Evolutionary conservation across 2,113 vertebrate genomes (phyloP), one percentile per base, ranked within the genome.

Genomic region (Scolopax mira): DNA sequence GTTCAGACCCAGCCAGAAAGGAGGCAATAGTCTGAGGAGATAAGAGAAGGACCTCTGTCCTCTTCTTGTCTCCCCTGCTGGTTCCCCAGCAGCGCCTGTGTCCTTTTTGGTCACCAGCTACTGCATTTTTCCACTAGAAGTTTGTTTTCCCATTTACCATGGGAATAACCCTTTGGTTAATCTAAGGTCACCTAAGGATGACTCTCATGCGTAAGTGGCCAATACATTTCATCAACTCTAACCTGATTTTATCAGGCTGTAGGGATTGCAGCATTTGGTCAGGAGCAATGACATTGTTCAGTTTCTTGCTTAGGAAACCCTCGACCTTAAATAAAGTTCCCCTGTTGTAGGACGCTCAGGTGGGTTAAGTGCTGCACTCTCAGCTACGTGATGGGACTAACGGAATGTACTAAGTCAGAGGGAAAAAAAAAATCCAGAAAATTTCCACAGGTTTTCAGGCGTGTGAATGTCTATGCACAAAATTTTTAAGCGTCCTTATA

Each of bases 261-360:
- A 31, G 85, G 66, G 85, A 37, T 0, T 0, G 3, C 24, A 64
- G 42, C 1, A 2, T 41, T 55, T 31, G 74, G 52, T 75, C 37
- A 69, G 85, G 4, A 81, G 48, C 41, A 81, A 39, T 9, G 22
- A 72, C 31, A 67, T 18, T 0, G 0, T 74, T 72, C 44, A 37
- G 49, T 16, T 61, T 14, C 33, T 75, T 57, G 16, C 61, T 82
- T 60, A 57, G 39, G 48, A 85, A 89, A 89, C 18, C 48, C 58
- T 22, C 0, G 1, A 51, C 33, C n/a, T 79, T 44, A 62, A 31
- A 55, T 49, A 55, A 86, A 67, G 11, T 51, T 78, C 24, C 33
- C 27, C 42, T 55, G 11, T 31, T 35, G 6, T 17, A 48, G 4
- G 10, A 33, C 18, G 42, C 22, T 55, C 49, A 69, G 78, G 13